Conservation (phyloP, 2,797 vertebrate species). For the Dendrocincla fuliginosa region DNA sequence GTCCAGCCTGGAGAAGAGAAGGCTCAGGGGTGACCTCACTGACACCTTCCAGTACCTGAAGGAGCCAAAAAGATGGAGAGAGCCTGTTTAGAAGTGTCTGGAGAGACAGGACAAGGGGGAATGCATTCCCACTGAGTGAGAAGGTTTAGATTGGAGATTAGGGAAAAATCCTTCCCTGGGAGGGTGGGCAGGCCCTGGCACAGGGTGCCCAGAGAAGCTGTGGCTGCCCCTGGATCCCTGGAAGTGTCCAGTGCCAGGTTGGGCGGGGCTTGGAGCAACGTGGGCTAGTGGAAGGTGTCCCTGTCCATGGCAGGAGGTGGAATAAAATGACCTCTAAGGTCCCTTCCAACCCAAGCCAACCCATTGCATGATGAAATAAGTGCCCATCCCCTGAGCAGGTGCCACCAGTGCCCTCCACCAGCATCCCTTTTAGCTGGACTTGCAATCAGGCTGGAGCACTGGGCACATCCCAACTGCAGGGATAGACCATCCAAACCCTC, state of each 20-base stretch:
- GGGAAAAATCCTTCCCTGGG: fast-evolving
- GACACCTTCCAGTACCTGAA: not conserved
- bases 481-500: not conserved
- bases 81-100: not conserved
- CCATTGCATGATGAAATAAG: not conserved
- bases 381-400: not conserved
- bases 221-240: not conserved
- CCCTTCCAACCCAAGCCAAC: not conserved
- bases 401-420: not conserved
- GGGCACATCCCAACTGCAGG: not conserved
- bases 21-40: not conserved
- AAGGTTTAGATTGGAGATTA: not conserved
- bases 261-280: fast-evolving
- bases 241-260: not conserved
- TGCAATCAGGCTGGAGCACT: not conserved
- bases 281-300: not conserved
- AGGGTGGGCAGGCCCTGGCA: not conserved
- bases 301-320: not conserved
- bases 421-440: not conserved
- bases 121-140: not conserved
- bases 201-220: not conserved
- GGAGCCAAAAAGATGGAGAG: not conserved
- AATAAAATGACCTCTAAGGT: fast-evolving
- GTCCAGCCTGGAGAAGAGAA: not conserved
- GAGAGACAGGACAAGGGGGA: not conserved